A percentile compares a stretch with the other conserved stretches of the same genome.
Conservation (phyloP, 2,113 vertebrate genomes). For the Sigmodon hispidus region DNA sequence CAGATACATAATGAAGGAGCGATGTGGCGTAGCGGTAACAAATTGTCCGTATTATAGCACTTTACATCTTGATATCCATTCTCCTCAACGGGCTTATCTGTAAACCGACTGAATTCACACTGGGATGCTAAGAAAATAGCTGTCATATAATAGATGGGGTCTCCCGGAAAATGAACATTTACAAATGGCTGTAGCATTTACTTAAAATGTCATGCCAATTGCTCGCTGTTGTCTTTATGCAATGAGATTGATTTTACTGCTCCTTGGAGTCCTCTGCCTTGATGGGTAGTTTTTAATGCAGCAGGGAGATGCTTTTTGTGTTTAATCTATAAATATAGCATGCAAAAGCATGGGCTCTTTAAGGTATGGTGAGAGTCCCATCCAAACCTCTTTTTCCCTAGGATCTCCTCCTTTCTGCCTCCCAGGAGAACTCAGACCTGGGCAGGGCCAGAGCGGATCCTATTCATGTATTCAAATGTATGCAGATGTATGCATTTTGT, state of each 20-base stretch:
- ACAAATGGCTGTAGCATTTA: slow-evolving; percentile 87
- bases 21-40: slow-evolving; percentile 71
- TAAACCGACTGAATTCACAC: slow-evolving; percentile 81
- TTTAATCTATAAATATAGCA: slow-evolving; percentile 77
- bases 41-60: slow-evolving; percentile 82
- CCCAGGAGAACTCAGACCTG: slow-evolving; percentile 17
- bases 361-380: not conserved
- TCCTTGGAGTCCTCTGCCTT: slow-evolving; percentile 78
- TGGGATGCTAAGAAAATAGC: slow-evolving; percentile 83
- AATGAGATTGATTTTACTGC: slow-evolving; percentile 83
- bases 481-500: slow-evolving; percentile 79
- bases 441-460: slow-evolving; percentile 53
- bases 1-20: slow-evolving; percentile 67
- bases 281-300: slow-evolving; percentile 82
- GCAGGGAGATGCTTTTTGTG: slow-evolving; percentile 68
- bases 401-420: not conserved
- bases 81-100: slow-evolving; percentile 82
- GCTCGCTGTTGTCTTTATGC: slow-evolving; percentile 83
- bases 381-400: not conserved
- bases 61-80: slow-evolving; percentile 83
- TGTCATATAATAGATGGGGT: slow-evolving; percentile 83
- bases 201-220: slow-evolving; percentile 84
- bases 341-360: not conserved
- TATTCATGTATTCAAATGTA: slow-evolving; percentile 79
- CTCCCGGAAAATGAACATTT: slow-evolving; percentile 80